Evolutionary conservation across 35 echinoderm and acorn worm genomes (phyloP), one percentile per base, ranked within the genome.

Genomic region (Lytechinus variegatus): DNA sequence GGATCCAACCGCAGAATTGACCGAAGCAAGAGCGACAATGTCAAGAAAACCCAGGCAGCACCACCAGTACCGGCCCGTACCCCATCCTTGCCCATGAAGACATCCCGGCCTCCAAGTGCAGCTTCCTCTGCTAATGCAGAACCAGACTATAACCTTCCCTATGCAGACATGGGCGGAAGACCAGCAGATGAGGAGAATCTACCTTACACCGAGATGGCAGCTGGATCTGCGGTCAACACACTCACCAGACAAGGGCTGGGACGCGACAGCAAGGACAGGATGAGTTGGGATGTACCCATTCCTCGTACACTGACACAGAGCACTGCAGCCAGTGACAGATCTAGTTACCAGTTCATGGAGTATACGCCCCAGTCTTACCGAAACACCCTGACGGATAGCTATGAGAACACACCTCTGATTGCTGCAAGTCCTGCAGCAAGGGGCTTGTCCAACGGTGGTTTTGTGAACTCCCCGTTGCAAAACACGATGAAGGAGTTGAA

Each of bases 371-470:
- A 93, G 53, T 93, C 92, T 28, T 93, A 93, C 92, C 92, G 92
- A 27, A 93, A 93, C 92, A 93, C 92, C 29, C 86, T 98, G 6
- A 66, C 94, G 11, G 60, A 95, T 14, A 98, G 96, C 61, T 98
- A 98, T 52, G 97, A 98, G 94, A 98, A 98, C 91, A 95, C 96
- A 14, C 97, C 97, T 5, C 95, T 98, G 4, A 97, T 98, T 56
- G 95, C 95, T 56, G 95, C 97, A 0, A 96, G 97, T 96, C 95
- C 96, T 13, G 55, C 29, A 24, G 71, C 94, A 71, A 87, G 87
- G 52, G 97, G 92, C 6, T 89, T 96, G 9, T 54, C 60, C 12
- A 98, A 98, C 90, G 54, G 57, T 55, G 97, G 96, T 10, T 98
- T 92, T 61, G 57, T 97, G 11, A 94, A 89, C 56, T 98, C 97